Evolutionary conservation across 2,797 vertebrate genomes (phyloP).

Genomic region (Urocyon cinereoargenteus): DNA sequence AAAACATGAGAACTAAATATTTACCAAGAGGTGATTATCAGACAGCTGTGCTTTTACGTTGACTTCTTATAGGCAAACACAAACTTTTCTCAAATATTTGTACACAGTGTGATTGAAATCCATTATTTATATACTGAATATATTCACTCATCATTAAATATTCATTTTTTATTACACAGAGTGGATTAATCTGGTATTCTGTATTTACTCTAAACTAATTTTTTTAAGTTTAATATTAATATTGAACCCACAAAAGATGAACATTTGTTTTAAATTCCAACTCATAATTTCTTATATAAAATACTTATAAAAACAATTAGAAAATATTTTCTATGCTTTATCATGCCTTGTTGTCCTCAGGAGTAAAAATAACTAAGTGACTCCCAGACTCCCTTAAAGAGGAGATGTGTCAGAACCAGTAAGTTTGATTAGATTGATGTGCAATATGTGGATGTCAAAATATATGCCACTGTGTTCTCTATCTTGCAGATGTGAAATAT

Average conservation of each 20-base stretch:
- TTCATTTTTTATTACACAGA: not conserved
- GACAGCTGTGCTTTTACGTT: not conserved
- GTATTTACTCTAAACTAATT: not conserved
- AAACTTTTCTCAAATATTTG: conserved; percentile 55
- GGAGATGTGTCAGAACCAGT: not conserved
- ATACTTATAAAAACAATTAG: not conserved
- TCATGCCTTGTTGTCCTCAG: not conserved
- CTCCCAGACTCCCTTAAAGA: not conserved
- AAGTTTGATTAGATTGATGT: not conserved
- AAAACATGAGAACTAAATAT: conserved; percentile 69
- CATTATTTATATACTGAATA: conserved; percentile 13
- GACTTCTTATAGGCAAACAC: not conserved
- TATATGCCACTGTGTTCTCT: not conserved
- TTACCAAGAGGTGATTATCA: conserved; percentile 70
- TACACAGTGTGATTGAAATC: not conserved
- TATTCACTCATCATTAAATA: not conserved
- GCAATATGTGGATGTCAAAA: not conserved
- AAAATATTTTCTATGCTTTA: not conserved
- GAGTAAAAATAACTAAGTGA: conserved; percentile 38
- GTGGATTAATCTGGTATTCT: conserved; percentile 20
- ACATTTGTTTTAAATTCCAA: not conserved
- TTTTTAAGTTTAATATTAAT: conserved; percentile 1
- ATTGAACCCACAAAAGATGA: not conserved
- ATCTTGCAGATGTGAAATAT: not conserved
- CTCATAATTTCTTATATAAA: conserved; percentile 20